Evolutionary conservation across 2,888 invertebrate species (phyloP), one percentile per base, ranked within the genome.

Genomic region (Argyra leucocephala): DNA sequence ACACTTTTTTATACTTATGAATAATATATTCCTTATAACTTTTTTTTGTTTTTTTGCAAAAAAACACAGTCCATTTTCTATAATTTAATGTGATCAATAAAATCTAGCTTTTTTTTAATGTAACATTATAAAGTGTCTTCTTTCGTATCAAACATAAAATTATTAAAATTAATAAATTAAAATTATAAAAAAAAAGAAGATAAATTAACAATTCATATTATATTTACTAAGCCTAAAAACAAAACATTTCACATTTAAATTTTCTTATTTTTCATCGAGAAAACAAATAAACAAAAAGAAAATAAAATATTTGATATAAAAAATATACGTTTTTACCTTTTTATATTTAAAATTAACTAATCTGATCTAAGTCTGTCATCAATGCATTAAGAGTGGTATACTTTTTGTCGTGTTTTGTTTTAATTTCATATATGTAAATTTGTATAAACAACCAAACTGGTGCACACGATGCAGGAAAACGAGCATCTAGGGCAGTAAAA

Each of bases 311-410:
- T 18, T 3, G n/a, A n/a, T 57, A n/a, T 18, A 5, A 22, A 22
- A 58, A 10, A 10, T 22, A 22, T 3, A 37, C 37, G 3, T 58
- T 22, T 22, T 22, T 58, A 22, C 22, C 58, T 58, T 22, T 22
- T 58, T 58, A n/a, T n/a, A n/a, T n/a, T 22, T 7, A 22, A 15
- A 58, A 15, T 37, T 37, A n/a, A n/a, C n/a, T 37, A 22, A 22
- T 22, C 58, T 58, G 58, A 22, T 58, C 58, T 22, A 58, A 58
- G 22, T 58, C 58, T 9, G 58, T 58, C 15, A 58, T 58, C 12
- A 58, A 22, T 9, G 58, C 22, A 58, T 21, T 58, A 5, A 58
- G 12, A 1, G 58, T 58, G 2, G 22, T 58, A 22, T 15, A 58
- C 22, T 22, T 1, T 22, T 22, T 22, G 22, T 22, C 9, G 7